Evolutionary conservation across 2,113 vertebrate species (phyloP).

Genomic region (Centropus bengalensis): DNA sequence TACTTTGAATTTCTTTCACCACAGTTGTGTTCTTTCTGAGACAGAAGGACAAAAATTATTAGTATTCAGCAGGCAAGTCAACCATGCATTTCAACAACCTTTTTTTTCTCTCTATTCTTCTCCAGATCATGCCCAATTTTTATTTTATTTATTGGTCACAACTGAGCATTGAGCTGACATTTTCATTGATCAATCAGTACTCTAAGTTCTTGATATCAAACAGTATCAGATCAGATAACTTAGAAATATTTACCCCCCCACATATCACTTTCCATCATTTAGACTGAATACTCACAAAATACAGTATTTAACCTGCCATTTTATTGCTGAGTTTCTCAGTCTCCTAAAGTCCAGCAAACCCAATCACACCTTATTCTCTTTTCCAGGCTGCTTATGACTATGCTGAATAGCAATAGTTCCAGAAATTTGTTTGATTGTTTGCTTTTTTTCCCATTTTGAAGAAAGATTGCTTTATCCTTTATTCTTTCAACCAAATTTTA

Average conservation of each 20-base stretch:
- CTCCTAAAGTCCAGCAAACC: neutral
- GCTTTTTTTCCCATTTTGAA: neutral
- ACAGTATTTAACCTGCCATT: neutral
- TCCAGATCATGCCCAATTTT: neutral
- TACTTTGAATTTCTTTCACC: neutral
- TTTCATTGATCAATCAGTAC: neutral
- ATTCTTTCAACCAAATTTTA: neutral
- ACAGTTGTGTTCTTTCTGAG: neutral
- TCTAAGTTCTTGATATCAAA: neutral
- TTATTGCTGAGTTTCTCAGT: neutral
- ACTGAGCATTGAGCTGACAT: neutral
- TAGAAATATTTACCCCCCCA: neutral
- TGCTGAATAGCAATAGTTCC: neutral
- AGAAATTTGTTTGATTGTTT: neutral
- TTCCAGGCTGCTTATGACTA: neutral
- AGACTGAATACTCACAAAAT: neutral
- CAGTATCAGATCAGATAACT: neutral
- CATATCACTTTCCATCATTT: neutral
- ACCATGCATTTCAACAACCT: neutral
- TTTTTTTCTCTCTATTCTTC: neutral
- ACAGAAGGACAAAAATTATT: neutral
- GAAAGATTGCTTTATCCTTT: neutral
- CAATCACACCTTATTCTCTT: neutral
- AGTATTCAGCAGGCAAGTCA: neutral
- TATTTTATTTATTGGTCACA: neutral